Evolutionary conservation across 2,888 invertebrate species (phyloP).

Genomic region (Ypsolopha sequella): DNA sequence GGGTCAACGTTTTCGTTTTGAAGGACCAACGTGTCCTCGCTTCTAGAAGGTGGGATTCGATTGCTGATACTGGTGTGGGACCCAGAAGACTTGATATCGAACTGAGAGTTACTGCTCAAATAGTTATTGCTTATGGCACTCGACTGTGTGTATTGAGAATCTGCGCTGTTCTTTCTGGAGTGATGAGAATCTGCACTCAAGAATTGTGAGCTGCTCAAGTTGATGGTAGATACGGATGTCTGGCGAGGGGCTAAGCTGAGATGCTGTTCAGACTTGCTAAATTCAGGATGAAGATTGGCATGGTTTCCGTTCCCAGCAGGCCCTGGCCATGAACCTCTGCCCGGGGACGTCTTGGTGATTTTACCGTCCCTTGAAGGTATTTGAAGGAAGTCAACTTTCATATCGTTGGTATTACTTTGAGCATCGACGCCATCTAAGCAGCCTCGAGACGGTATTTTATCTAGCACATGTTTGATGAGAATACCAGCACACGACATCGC

Average conservation of each 20-base stretch:
- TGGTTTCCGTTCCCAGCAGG: conserved; percentile 74
- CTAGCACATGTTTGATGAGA: conserved; percentile 51
- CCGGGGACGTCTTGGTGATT: conserved; percentile 80
- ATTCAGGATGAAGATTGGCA: conserved; percentile 73
- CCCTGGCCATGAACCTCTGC: conserved; percentile 89
- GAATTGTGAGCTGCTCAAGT: conserved; percentile 67
- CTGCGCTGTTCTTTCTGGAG: conserved; percentile 70
- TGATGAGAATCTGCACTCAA: conserved; percentile 58
- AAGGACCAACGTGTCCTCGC: conserved; percentile 79
- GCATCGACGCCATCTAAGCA: conserved; percentile 37
- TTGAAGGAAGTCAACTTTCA: conserved; percentile 70
- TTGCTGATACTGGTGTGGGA: conserved; percentile 53
- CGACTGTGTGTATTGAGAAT: conserved; percentile 69
- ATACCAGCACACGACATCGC: conserved; percentile 55
- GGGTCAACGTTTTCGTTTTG: conserved; percentile 49
- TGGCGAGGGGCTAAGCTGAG: conserved; percentile 68
- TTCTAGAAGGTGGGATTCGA: conserved; percentile 81
- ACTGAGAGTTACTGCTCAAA: conserved; percentile 54
- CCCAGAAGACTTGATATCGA: conserved; percentile 49
- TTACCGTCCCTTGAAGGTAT: conserved; percentile 80
- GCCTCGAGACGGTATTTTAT: conserved; percentile 36
- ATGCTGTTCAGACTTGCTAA: conserved; percentile 88
- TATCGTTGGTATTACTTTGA: conserved; percentile 58
- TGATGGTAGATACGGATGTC: conserved; percentile 58
- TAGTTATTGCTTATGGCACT: conserved; percentile 53